A percentile compares a stretch with the other conserved stretches of the same genome.
Evolutionary conservation across 2,888 invertebrate genomes (phyloP).

Genomic region (Cantharis nigra): DNA sequence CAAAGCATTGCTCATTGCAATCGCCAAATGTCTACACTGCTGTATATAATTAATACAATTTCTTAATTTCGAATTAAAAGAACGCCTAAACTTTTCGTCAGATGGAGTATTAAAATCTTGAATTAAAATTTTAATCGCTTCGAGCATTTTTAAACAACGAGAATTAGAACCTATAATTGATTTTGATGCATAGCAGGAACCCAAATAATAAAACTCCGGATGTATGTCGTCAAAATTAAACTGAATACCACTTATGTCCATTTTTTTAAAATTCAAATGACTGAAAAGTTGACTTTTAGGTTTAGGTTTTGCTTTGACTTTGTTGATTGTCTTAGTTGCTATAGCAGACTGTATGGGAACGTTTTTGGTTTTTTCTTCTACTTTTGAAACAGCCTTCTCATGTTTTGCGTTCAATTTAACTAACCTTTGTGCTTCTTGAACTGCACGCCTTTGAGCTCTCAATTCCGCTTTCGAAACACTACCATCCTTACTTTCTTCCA

Average conservation of each 20-base stretch:
- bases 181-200: conserved; percentile 78
- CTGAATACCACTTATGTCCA: neutral
- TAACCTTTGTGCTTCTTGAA: conserved; percentile 83
- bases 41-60: conserved; percentile 73
- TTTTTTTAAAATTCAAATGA: conserved; percentile 65
- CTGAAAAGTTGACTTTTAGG: conserved; percentile 70
- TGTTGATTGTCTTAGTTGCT: conserved; percentile 51
- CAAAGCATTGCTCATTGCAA: conserved; percentile 89
- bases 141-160: conserved; percentile 81
- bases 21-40: conserved; percentile 79
- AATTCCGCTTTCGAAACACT: conserved; percentile 70
- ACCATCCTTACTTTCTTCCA: too few relatives aligned
- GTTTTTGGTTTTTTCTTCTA: conserved; percentile 14
- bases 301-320: conserved; percentile 51
- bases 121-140: conserved; percentile 78
- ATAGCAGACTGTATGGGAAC: conserved; percentile 2
- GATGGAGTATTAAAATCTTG: conserved; percentile 79
- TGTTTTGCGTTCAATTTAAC: conserved; percentile 59
- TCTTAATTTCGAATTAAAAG: conserved; percentile 77
- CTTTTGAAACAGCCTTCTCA: neutral
- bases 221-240: conserved; percentile 40
- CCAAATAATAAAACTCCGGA: conserved; percentile 60
- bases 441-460: conserved; percentile 77
- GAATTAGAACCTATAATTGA: conserved; percentile 87
- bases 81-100: conserved; percentile 82